Evolutionary conservation across 2,113 vertebrate species (phyloP).

Genomic region (Uria lomvia): DNA sequence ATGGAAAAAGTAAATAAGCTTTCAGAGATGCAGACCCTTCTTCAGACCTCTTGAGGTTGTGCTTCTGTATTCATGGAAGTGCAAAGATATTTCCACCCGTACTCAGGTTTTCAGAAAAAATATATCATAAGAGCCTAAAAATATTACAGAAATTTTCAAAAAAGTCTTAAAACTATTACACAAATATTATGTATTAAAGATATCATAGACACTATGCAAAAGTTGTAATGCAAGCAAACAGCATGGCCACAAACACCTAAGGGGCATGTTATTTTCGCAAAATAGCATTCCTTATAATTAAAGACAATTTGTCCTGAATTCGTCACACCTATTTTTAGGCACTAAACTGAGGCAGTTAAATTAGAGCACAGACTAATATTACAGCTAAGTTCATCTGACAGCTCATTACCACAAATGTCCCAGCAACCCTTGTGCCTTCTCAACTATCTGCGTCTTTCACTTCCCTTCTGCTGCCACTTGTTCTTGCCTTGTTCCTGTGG

Average conservation of each 20-base stretch:
- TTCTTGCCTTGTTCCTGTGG: background rate
- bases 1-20: background rate
- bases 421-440: background rate
- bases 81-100: background rate
- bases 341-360: background rate
- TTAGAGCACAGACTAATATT: background rate
- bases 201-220: fast-evolving
- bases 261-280: background rate
- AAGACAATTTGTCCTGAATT: background rate
- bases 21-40: background rate
- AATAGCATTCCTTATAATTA: background rate
- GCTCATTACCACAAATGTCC: background rate
- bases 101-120: background rate
- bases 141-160: background rate
- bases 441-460: fast-evolving
- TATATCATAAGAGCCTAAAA: fast-evolving
- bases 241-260: background rate
- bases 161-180: background rate
- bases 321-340: background rate
- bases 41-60: background rate
- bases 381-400: background rate
- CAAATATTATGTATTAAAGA: background rate
- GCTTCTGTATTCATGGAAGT: background rate
- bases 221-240: background rate
- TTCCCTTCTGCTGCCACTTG: background rate